These are phyloP conservation scores for Yponomeuta malinellus DNA, from an alignment of 2,888 invertebrate species.

Conservation along the genomic window DNA sequence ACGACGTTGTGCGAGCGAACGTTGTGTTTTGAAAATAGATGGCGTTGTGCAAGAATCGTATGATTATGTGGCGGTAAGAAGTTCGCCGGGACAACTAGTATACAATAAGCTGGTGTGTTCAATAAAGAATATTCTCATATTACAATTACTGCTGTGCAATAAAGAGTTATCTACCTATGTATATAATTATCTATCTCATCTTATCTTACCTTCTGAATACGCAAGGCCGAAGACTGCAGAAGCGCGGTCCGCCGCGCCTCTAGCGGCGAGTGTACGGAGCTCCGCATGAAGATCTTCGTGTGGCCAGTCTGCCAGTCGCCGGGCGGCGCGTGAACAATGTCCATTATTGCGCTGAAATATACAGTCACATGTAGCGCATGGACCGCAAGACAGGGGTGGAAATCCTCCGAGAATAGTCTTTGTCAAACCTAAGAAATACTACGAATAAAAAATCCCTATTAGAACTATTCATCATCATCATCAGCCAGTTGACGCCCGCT, in stretches of 20 bases:
- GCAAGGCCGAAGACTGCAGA: conserved; percentile 80
- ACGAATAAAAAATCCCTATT: not conserved
- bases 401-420: not conserved
- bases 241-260: conserved; percentile 86
- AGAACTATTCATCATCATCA: too few relatives aligned
- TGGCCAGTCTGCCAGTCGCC: conserved; percentile 93
- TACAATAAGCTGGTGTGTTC: too few relatives aligned
- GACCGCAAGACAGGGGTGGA: not conserved
- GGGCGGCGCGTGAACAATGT: conserved; percentile 79
- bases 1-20: too few relatives aligned
- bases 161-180: too few relatives aligned
- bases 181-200: not conserved
- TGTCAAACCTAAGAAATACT: not conserved
- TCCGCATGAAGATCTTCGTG: conserved; percentile 89
- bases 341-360: conserved; percentile 62
- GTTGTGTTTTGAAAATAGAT: too few relatives aligned
- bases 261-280: conserved; percentile 87
- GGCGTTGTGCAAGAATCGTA: too few relatives aligned
- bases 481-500: too few relatives aligned
- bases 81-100: too few relatives aligned
- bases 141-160: too few relatives aligned
- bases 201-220: conserved; percentile 79
- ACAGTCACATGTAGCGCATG: not conserved
- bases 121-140: too few relatives aligned
- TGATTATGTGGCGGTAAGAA: too few relatives aligned